Evolutionary conservation across 2,797 vertebrate species (phyloP), one percentile per base, ranked within the genome.

Genomic region (Anguilla anguilla): DNA sequence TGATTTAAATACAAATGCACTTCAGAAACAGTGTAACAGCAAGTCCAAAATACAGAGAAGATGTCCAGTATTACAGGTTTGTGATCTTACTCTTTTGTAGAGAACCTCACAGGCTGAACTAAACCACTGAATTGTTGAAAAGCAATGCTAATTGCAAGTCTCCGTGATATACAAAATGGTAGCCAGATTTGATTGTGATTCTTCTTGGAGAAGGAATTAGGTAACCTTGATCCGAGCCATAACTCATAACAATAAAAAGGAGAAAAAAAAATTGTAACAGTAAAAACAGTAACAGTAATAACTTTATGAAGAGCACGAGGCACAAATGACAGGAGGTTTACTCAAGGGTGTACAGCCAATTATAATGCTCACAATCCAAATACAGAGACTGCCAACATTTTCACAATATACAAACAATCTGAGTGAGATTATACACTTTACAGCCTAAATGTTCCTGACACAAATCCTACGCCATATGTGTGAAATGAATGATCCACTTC

Each of bases 391-490:
- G 61, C 31, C 25, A 57, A 88, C 2, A 57, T 84, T 87, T 31
- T 81, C 46, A 53, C 28, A 74, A 81, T 64, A 85, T 49, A 85
- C 17, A 87, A 28, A 39, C 59, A 85, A 28, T 46, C 55, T 49
- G 46, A 59, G 87, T 77, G 86, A 46, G 88, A 86, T 86, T 86
- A 86, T 19, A 6, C 79, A 19, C 90, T 91, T 91, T 92, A 92
- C n/a, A n/a, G 13, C 43, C 35, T 77, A 43, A 39, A 77, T 17
- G 13, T 77, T 77, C 35, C 72, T 77, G 31, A 43, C 72, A 35
- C 19, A 77, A 77, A 39, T 77, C 31, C 35, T 77, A 19, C 2
- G 1, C 51, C 51, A 72, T 77, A 39, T 77, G 35, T 43, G 31
- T 77, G 72, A 43, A 77, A 39, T 77, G 17, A 39, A 39, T 39